Evolutionary conservation across 2,888 invertebrate genomes (phyloP), one percentile per base, ranked within the genome.

Genomic region (Conops quadrifasciatus): DNA sequence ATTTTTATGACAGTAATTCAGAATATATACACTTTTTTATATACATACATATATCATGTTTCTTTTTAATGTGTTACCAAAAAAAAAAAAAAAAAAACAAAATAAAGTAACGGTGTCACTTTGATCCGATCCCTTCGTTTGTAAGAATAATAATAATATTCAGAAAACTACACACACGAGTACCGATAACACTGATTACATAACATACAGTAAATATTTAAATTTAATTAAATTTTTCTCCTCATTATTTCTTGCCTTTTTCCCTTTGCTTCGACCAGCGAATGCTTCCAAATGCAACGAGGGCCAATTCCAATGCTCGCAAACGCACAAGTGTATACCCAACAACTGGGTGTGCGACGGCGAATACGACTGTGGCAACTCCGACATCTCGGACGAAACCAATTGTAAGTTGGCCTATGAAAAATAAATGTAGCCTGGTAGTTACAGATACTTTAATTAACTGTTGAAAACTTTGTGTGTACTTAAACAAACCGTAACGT

Each of bases 261-360:
- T n/a, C n/a, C 24, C 53, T n/a, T 13, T 19, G 19, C 53, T 24
- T 88, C n/a, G n/a, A n/a, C 82, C 81, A 88, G 88, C 84, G 65
- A 87, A 87, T 80, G 87, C 83, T 79, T 80, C 87, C 67, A 85
- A 88, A 75, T 93, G 93, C 86, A 88, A 88, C 78, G 87, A 88
- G 75, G 90, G 90, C 21, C 92, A 92, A 87, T 95, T 95, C 87
- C 90, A 90, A 74, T 96, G 96, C 86, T 87, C 85, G 73, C 85
- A 87, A 75, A 91, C 91, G 76, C 89, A 89, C 71, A 90, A 90
- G 83, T 94, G 94, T 87, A 89, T 94, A 80, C 92, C 93, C 75
- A 87, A 87, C 72, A 90, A 90, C 79, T 93, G 93, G 92, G 88
- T 91, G 76, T 94, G 94, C 87, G 94, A 94, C 86, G 91, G 91